Conservation (phyloP, 2,113 vertebrate genomes). For the Pseudorectes ferrugineus region DNA sequence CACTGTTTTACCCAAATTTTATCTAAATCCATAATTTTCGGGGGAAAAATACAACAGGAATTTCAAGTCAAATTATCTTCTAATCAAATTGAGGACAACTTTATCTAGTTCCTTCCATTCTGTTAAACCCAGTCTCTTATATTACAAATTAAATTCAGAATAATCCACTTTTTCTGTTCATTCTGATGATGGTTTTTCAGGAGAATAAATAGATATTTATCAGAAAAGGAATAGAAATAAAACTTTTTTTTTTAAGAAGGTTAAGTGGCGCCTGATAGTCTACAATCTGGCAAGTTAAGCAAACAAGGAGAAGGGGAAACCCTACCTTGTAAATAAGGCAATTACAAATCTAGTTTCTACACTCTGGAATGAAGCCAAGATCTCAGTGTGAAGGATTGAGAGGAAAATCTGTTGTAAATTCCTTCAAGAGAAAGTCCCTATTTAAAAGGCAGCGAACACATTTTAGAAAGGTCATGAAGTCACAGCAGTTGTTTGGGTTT, state of each 20-base stretch:
- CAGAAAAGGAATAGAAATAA: neutral
- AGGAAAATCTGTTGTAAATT: constrained; percentile 35
- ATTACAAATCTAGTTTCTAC: constrained; percentile 21
- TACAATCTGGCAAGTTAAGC: neutral
- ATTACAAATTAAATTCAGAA: neutral
- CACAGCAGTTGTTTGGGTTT: neutral
- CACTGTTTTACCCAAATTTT: neutral
- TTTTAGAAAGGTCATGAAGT: constrained; percentile 17
- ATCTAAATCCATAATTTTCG: neutral
- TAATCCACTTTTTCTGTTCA: neutral
- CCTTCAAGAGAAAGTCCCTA: neutral
- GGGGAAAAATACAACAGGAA: neutral
- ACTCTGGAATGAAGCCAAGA: neutral
- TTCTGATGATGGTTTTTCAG: neutral
- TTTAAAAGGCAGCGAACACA: neutral
- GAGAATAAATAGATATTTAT: neutral
- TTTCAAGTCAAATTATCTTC: neutral
- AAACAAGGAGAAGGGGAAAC: neutral
- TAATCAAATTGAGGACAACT: neutral
- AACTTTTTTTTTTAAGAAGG: neutral
- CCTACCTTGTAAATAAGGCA: constrained; percentile 29
- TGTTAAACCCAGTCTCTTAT: neutral
- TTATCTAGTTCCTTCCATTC: neutral
- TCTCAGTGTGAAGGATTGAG: neutral
- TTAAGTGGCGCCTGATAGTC: neutral